These are phyloP conservation scores for Dufourea novaeangliae DNA, from an alignment of 1,140 invertebrate species.

Conservation along the genomic window DNA sequence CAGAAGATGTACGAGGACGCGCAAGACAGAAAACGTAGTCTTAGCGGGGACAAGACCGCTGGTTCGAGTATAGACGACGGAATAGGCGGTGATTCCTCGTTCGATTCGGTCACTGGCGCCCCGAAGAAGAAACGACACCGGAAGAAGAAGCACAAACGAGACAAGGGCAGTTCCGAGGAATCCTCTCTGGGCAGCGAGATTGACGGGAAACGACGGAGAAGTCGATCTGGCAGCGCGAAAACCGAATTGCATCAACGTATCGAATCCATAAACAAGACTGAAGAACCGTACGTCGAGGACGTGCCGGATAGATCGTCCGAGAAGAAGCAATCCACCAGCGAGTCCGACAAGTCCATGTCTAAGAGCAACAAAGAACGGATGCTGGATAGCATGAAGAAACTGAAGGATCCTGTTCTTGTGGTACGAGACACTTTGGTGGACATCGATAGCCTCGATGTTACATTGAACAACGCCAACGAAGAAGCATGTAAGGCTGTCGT, in stretches of 20 bases:
- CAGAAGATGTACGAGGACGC: conserved; percentile 30
- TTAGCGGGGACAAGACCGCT: conserved; percentile 52
- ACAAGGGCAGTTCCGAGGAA: conserved; percentile 68
- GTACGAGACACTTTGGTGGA: conserved; percentile 72
- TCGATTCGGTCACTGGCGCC: conserved; percentile 60
- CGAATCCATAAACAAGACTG: conserved; percentile 43
- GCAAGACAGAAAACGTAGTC: conserved; percentile 55
- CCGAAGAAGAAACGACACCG: conserved; percentile 59
- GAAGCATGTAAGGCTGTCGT: conserved; percentile 66
- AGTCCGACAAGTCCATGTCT: conserved; percentile 43
- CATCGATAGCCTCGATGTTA: conserved; percentile 61
- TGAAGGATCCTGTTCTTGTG: conserved; percentile 66
- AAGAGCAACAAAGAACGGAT: conserved; percentile 68
- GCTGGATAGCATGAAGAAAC: conserved; percentile 60
- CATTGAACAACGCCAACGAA: conserved; percentile 26
- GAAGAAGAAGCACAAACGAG: conserved; percentile 60
- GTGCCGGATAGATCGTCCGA: conserved; percentile 26
- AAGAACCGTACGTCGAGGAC: conserved; percentile 41
- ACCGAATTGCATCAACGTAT: conserved; percentile 26
- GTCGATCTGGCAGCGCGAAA: conserved; percentile 37
- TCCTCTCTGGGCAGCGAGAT: conserved; percentile 45
- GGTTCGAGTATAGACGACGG: conserved; percentile 62
- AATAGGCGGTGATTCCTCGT: conserved; percentile 62
- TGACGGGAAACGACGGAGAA: conserved; percentile 51
- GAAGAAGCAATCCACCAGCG: conserved; percentile 13